Conservation (phyloP, 2,113 vertebrate species). For the Ahaetulla prasina region DNA sequence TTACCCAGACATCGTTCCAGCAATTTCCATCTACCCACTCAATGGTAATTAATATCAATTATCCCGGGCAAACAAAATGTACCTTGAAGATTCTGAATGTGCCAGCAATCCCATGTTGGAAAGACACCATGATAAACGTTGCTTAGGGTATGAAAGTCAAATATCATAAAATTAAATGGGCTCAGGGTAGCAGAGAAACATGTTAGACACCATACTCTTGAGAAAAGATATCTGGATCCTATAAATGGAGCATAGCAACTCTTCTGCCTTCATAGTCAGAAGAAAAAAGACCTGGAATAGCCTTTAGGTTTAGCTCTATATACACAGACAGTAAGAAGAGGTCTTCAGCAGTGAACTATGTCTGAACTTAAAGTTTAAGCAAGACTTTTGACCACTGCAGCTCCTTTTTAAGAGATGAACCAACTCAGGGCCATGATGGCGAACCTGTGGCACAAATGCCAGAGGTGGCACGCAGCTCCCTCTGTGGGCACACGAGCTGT, state of each 20-base stretch:
- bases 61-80: not conserved
- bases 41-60: conserved; percentile 38
- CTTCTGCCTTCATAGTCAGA: not conserved
- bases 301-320: not conserved
- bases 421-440: not conserved
- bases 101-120: not conserved
- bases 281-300: not conserved
- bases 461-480: too few relatives aligned
- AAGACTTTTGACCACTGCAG: not conserved
- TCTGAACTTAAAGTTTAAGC: not conserved
- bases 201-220: not conserved
- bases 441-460: too few relatives aligned
- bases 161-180: not conserved
- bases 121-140: not conserved
- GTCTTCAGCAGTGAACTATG: not conserved
- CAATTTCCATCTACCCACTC: not conserved
- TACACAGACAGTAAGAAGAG: rapidly evolving
- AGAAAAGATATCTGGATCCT: not conserved
- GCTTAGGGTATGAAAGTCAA: not conserved
- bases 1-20: not conserved
- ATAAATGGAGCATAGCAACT: not conserved
- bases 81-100: not conserved
- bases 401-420: not conserved
- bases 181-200: not conserved
- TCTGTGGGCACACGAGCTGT: too few relatives aligned